phyloP scores from a whole-genome alignment of 2,113 vertebrate genomes.

The Callocephalon fimbriatum region DNA sequence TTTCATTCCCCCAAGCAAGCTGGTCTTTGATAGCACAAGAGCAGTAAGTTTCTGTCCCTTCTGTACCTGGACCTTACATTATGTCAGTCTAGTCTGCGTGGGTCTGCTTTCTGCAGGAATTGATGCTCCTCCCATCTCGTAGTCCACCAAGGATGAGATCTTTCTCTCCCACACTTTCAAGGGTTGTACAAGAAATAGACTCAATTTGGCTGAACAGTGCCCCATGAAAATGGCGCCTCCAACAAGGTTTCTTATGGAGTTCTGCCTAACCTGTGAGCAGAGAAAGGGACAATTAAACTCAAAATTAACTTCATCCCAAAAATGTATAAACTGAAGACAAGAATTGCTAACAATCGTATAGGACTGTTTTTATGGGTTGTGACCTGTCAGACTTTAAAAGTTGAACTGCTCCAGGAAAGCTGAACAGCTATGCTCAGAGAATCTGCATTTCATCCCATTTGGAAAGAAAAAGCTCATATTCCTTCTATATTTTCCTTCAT shows the following conservation, averaged over 20 bases:
- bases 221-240: background rate
- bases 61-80: background rate
- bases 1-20: background rate
- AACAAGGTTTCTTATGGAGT: fast-evolving
- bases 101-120: background rate
- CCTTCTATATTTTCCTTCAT: background rate
- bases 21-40: background rate
- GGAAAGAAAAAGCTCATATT: background rate
- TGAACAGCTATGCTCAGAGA: background rate
- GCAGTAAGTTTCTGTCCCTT: background rate
- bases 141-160: background rate
- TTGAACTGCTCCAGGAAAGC: background rate
- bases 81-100: background rate
- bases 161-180: background rate
- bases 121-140: background rate
- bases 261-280: background rate
- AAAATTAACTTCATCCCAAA: background rate
- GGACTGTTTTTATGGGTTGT: background rate
- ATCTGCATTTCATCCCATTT: background rate
- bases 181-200: background rate
- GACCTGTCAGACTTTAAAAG: background rate
- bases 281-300: background rate
- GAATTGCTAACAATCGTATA: background rate
- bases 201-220: background rate
- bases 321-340: background rate